Conservation (phyloP, 2,113 vertebrate genomes). For the Grus americana region DNA sequence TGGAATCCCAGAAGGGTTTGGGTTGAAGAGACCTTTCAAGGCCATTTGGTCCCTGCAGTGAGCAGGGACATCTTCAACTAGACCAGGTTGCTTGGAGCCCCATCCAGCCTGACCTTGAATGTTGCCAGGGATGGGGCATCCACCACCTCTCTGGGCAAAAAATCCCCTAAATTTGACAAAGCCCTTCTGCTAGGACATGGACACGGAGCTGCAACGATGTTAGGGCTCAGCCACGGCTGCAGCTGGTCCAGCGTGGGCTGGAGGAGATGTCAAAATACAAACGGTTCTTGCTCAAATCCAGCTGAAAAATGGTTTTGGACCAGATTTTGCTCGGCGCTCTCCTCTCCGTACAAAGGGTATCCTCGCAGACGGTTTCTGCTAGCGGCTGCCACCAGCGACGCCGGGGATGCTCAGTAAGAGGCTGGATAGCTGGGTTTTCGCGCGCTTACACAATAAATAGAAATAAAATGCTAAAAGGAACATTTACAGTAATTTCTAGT, state of each 20-base stretch:
- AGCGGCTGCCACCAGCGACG: background rate
- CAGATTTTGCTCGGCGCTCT: background rate
- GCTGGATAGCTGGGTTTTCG: background rate
- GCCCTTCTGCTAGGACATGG: background rate
- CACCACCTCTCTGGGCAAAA: background rate
- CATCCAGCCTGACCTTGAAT: accelerated
- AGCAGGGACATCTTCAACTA: accelerated
- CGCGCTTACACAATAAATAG: background rate
- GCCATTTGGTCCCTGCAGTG: accelerated
- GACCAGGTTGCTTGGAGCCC: background rate
- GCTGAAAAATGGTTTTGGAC: background rate
- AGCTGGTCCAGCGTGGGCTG: background rate
- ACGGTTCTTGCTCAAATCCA: background rate
- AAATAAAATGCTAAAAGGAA: background rate
- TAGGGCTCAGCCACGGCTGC: background rate
- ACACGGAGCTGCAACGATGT: background rate
- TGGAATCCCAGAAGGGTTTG: background rate
- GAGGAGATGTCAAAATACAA: background rate
- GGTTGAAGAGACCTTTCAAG: background rate
- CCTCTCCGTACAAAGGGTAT: accelerated
- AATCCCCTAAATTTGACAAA: background rate
- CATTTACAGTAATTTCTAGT: background rate
- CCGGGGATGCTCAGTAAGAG: background rate
- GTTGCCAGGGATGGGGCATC: background rate
- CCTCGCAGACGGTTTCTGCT: background rate